Evolutionary conservation across 2,113 vertebrate genomes (phyloP).

Genomic region (Catharus bicknelli): DNA sequence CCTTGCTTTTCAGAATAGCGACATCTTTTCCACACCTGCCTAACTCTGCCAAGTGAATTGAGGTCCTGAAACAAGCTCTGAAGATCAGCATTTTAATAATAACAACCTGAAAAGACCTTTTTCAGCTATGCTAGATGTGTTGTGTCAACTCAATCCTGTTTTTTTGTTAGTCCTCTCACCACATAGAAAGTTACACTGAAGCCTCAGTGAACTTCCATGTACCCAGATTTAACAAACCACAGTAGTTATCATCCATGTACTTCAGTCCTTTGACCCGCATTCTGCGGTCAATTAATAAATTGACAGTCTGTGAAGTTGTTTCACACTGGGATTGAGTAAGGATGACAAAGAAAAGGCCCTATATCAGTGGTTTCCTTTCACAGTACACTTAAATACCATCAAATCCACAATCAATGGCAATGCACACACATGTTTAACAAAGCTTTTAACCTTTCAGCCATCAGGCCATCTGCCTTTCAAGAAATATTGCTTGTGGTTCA

Average conservation of each 20-base stretch:
- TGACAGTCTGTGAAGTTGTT: constrained; percentile 38
- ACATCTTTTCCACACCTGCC: background rate
- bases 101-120: background rate
- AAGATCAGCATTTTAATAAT: background rate
- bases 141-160: background rate
- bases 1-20: background rate
- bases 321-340: constrained; percentile 31
- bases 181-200: background rate
- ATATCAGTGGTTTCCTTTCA: constrained; percentile 54
- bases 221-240: background rate
- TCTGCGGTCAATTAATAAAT: constrained; percentile 60
- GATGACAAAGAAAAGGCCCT: constrained; percentile 31
- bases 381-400: constrained; percentile 58
- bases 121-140: background rate
- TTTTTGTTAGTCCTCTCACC: background rate
- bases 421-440: constrained; percentile 37
- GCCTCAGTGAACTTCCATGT: background rate
- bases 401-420: constrained; percentile 65
- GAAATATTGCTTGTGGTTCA: constrained; percentile 37
- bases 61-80: background rate
- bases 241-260: background rate
- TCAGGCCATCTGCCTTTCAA: constrained; percentile 19
- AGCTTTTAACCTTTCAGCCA: constrained; percentile 67
- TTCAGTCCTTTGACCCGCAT: background rate
- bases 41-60: background rate